phyloP scores from a whole-genome alignment of 2,797 vertebrate species.

The Galago senegalensis region DNA sequence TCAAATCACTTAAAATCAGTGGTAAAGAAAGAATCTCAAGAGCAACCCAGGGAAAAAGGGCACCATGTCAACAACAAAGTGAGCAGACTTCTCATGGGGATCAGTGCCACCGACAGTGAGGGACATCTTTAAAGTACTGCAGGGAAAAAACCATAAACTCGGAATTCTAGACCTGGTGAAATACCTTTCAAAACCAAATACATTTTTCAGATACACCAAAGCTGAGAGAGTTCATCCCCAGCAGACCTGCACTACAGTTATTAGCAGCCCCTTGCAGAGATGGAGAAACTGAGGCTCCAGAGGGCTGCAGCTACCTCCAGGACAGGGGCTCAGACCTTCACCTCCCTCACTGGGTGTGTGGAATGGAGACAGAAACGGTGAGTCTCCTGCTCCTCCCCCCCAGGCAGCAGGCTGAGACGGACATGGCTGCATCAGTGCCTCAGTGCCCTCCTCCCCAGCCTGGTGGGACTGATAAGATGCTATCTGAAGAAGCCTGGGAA shows the following conservation, averaged over 20 bases:
- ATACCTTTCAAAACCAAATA: neutral
- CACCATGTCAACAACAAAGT: neutral
- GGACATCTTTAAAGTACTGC: neutral
- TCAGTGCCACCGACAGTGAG: neutral
- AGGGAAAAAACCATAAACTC: neutral
- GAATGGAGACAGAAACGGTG: neutral
- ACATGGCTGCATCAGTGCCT: neutral
- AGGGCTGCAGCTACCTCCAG: neutral
- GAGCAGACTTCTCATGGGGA: neutral
- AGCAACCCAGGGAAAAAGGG: neutral
- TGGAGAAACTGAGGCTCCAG: neutral
- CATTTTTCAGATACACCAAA: neutral
- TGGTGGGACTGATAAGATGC: neutral
- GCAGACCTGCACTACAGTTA: neutral
- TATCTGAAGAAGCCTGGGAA: neutral
- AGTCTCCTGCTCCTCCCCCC: neutral
- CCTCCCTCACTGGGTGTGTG: neutral
- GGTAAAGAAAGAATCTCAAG: constrained; percentile 1
- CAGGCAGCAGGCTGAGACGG: neutral
- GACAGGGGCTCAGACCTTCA: neutral
- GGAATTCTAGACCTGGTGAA: neutral
- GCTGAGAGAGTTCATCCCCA: neutral
- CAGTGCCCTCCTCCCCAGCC: neutral
- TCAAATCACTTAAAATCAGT: neutral
- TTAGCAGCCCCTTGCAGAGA: neutral